Conservation (phyloP, 23 tunicate species). For the Styela clava region DNA sequence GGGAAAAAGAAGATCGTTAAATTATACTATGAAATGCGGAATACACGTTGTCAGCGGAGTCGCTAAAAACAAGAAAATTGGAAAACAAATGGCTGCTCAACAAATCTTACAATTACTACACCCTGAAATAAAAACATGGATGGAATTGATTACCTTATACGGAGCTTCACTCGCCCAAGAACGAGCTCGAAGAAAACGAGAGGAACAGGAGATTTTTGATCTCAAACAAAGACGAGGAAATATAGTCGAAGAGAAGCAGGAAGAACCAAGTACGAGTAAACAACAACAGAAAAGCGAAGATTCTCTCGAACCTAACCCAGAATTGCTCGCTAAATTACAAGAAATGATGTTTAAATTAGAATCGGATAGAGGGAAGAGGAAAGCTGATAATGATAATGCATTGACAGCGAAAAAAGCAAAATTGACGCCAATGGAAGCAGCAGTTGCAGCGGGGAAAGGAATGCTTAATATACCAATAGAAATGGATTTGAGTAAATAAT, state of each 20-base stretch:
- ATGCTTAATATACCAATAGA: background rate
- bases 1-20: conserved; percentile 41
- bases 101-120: conserved; percentile 62
- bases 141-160: conserved; percentile 51
- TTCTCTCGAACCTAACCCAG: conserved; percentile 58
- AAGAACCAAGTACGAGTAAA: background rate
- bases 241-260: background rate
- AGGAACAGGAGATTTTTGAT: conserved; percentile 78
- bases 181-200: conserved; percentile 43
- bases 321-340: conserved; percentile 56
- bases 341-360: conserved; percentile 65
- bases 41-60: conserved; percentile 76
- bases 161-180: conserved; percentile 71
- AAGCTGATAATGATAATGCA: conserved; percentile 6
- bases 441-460: conserved; percentile 25
- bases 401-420: background rate
- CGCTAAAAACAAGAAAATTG: conserved; percentile 70
- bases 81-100: conserved; percentile 73
- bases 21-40: conserved; percentile 73
- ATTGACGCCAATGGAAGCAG: conserved; percentile 26
- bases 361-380: conserved; percentile 9
- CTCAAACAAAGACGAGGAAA: conserved; percentile 51
- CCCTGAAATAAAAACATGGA: conserved; percentile 73
- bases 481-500: too few relatives aligned
- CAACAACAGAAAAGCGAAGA: background rate